phyloP scores from a whole-genome alignment of 1,140 invertebrate species.

The Pissodes strobi region DNA sequence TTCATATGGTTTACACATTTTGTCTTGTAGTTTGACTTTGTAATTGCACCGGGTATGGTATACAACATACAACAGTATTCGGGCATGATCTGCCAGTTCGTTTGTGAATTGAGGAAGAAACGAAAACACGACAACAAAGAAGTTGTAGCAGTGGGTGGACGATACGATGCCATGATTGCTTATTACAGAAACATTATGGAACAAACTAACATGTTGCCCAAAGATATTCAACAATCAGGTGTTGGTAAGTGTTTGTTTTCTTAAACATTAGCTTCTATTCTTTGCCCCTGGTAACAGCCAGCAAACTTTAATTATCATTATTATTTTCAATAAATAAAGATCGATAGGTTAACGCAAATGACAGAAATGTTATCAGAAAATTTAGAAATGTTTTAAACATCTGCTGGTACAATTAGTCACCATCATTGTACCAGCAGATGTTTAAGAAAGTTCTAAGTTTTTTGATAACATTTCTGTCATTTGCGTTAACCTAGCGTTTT shows the following conservation, averaged over 20 bases:
- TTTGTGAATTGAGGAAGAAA: conserved; percentile 65
- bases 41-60: conserved; percentile 66
- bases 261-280: no score
- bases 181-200: conserved; percentile 53
- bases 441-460: no score
- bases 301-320: no score
- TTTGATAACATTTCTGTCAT: no score
- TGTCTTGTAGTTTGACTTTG: conserved; percentile 62
- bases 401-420: no score
- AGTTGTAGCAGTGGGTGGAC: conserved; percentile 57
- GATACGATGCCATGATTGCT: conserved; percentile 58
- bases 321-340: no score
- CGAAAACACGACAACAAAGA: conserved; percentile 59
- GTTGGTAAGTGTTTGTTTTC: conserved; percentile 65
- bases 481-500: no score
- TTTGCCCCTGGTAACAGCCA: background rate
- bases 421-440: no score
- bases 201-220: conserved; percentile 40
- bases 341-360: no score
- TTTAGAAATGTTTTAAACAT: no score
- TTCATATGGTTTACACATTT: no score
- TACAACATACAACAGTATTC: conserved; percentile 70
- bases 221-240: conserved; percentile 61
- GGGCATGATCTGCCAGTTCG: conserved; percentile 74
- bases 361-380: no score